phyloP scores from a whole-genome alignment of 2,888 invertebrate species.

The Apotomis capreana region DNA sequence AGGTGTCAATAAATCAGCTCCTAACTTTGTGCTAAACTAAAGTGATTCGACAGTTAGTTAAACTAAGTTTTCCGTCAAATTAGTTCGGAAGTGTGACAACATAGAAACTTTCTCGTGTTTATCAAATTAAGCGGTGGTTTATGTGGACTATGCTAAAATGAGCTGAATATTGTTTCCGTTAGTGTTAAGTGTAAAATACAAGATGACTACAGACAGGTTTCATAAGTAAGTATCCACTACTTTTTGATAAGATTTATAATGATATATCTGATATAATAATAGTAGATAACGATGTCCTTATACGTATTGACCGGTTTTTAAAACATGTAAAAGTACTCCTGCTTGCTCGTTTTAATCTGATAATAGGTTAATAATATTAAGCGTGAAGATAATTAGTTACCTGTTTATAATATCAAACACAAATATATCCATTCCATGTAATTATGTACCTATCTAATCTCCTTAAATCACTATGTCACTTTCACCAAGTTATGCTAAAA shows the following conservation, averaged over 20 bases:
- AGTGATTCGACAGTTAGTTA: slow-evolving; percentile 46
- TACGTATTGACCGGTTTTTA: not conserved
- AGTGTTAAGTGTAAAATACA: slow-evolving; percentile 34
- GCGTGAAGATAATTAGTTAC: not conserved
- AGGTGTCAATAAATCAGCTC: slow-evolving; percentile 14
- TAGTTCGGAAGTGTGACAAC: slow-evolving; percentile 63
- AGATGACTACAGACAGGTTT: slow-evolving; percentile 85
- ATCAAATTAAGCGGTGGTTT: slow-evolving; percentile 68
- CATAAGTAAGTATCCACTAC: slow-evolving; percentile 81
- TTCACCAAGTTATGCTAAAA: no score
- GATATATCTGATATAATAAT: slow-evolving; percentile 42
- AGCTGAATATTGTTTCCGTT: slow-evolving; percentile 64
- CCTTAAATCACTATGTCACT: no score
- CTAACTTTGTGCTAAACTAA: slow-evolving; percentile 47
- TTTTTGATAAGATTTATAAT: slow-evolving; percentile 50
- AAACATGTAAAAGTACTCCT: not conserved
- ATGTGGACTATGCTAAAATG: slow-evolving; percentile 66
- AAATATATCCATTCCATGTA: no score
- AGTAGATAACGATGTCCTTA: slow-evolving; percentile 26
- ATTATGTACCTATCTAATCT: no score
- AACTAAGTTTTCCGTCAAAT: slow-evolving; percentile 15
- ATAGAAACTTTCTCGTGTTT: slow-evolving; percentile 69
- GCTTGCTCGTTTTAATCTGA: not conserved
- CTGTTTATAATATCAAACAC: not conserved
- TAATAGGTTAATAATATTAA: not conserved